A percentile compares a stretch with the other conserved stretches of the same genome.
Conservation (phyloP, 1,140 invertebrate genomes). For the Pteromalus puparum region DNA sequence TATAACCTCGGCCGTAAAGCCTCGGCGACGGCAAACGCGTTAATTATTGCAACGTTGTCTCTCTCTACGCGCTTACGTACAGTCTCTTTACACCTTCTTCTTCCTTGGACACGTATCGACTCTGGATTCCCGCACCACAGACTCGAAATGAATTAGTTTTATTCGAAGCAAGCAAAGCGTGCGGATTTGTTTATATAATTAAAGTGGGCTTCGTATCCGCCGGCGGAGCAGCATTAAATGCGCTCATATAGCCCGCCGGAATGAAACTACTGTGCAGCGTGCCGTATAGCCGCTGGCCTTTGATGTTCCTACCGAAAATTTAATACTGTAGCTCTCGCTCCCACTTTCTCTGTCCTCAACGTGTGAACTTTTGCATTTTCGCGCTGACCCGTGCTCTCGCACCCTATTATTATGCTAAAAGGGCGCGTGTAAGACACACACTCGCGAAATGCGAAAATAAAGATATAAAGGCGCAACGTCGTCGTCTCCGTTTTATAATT, state of each 20-base stretch:
- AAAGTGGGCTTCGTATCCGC: background rate
- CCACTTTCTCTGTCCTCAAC: background rate
- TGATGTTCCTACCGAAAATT: slow-evolving; percentile 26
- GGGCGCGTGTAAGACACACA: background rate
- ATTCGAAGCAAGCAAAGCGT: background rate
- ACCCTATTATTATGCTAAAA: slow-evolving; percentile 1
- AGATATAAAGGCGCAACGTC: background rate
- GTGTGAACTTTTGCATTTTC: background rate
- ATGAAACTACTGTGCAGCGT: background rate
- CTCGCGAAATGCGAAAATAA: background rate
- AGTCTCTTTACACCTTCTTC: background rate
- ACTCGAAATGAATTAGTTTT: background rate
- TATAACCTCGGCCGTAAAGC: slow-evolving; percentile 55
- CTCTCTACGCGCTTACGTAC: slow-evolving; percentile 2
- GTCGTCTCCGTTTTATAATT: background rate
- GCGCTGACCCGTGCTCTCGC: background rate
- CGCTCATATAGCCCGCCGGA: background rate
- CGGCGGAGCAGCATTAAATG: background rate
- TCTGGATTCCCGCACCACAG: background rate
- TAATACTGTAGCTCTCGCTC: background rate
- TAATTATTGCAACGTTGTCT: slow-evolving; percentile 57
- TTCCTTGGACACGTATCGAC: background rate
- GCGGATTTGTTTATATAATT: background rate
- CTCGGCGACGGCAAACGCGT: slow-evolving; percentile 49
- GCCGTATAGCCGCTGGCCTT: slow-evolving; percentile 3